Evolutionary conservation across 2,797 vertebrate species (phyloP), one percentile per base, ranked within the genome.

Genomic region (Enoplosus armatus): DNA sequence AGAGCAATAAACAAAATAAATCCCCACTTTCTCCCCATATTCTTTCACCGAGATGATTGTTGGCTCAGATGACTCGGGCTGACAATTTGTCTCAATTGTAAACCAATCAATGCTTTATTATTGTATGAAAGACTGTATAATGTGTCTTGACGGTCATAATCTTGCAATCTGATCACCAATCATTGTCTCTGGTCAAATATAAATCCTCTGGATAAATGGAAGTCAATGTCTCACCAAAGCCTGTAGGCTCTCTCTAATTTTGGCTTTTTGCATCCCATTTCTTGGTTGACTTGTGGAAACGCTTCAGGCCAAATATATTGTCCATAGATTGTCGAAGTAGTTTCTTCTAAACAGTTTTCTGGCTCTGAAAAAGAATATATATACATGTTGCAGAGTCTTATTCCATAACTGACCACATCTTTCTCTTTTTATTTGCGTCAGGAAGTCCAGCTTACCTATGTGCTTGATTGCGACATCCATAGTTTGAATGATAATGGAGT

Each of bases 161-260:
- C 24, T 56, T 45, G 0, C 20, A 18, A 11, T 24, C 8, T 59
- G 65, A 58, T n/a, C n/a, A n/a, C 33, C 10, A 54, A 14, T 41
- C 11, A 37, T 56, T 39, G 20, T 50, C 1, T 43, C n/a, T 59
- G 22, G 8, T 37, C 22, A 80, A 76, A 69, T 41, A 70, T 20
- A 50, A 77, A 79, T 39, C 15, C 10, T 20, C 51, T 2, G 18
- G 0, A 22, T 50, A 27, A 58, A 66, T 64, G 2, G 8, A 60
- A 45, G 20, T 45, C 18, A 0, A 53, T 16, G 16, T 84, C 90
- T 93, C 91, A 96, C 96, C 96, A 96, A 65, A 91, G 79, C 81
- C 96, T 91, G 66, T 22, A 85, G 43, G 93, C 94, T 61, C 1
- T 77, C 33, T 86, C 26, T 2, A 27, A 72, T 1, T 0, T 5